Conservation (phyloP, 2,888 invertebrate genomes). For the Xylota sylvarum region DNA sequence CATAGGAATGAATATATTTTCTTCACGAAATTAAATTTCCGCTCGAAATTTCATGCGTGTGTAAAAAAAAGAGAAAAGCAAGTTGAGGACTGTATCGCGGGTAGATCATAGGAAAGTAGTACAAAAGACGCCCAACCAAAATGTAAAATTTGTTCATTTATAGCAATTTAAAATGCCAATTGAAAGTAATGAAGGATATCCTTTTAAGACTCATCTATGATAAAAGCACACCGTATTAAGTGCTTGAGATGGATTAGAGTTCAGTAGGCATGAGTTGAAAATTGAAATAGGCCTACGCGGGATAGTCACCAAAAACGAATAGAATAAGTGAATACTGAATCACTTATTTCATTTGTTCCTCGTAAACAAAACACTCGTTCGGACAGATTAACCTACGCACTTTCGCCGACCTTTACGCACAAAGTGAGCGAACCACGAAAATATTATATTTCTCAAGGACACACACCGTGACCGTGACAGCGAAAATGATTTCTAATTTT, state of each 20-base stretch:
- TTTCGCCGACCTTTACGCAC: constrained; percentile 43
- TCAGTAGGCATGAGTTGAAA: constrained; percentile 1
- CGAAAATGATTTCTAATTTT: background rate
- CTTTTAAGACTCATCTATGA: constrained; percentile 17
- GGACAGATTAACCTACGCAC: constrained; percentile 37
- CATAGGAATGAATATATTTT: background rate
- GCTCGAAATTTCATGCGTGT: constrained; percentile 7
- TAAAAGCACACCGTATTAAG: background rate
- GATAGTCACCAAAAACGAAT: background rate
- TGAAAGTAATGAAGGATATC: constrained; percentile 62
- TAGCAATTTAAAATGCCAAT: constrained; percentile 42
- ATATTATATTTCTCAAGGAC: constrained; percentile 14
- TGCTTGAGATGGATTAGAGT: constrained; percentile 23
- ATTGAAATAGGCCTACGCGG: constrained; percentile 15
- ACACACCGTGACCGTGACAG: constrained; percentile 7
- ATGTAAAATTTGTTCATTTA: background rate
- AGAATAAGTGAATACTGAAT: constrained; percentile 2
- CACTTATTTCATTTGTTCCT: constrained; percentile 31
- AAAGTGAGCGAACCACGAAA: background rate
- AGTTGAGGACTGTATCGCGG: background rate
- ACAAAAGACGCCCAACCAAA: constrained; percentile 6
- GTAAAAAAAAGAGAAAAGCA: background rate
- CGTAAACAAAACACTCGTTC: constrained; percentile 49
- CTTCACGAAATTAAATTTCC: constrained; percentile 4
- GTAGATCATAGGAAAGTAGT: background rate